These are phyloP conservation scores for Mactromeris polynyma DNA, from an alignment of 2,888 invertebrate species.

Conservation along the genomic window DNA sequence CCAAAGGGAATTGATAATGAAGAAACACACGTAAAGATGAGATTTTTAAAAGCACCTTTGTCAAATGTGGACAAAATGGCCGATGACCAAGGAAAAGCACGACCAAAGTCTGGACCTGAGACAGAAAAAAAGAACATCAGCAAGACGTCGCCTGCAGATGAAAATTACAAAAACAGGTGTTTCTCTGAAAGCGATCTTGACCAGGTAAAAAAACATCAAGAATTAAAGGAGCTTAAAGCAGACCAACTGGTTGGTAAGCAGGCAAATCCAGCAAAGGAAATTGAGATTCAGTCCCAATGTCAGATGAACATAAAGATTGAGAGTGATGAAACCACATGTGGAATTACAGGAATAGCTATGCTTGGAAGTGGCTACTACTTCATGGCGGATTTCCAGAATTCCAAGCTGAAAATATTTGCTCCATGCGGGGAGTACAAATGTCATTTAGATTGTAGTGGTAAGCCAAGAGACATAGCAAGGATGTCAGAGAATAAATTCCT, in stretches of 20 bases:
- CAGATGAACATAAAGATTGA: constrained; percentile 26
- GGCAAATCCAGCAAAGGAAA: not conserved
- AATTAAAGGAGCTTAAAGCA: not conserved
- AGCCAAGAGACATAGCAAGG: constrained; percentile 48
- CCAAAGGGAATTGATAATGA: not conserved
- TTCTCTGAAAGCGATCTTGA: too few relatives aligned
- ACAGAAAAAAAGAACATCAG: too few relatives aligned
- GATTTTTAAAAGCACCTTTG: not conserved
- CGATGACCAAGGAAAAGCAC: not conserved
- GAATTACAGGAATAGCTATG: constrained; percentile 43
- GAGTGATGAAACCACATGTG: constrained; percentile 24
- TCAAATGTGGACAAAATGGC: not conserved
- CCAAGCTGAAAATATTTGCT: constrained; percentile 45
- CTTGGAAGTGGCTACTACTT: constrained; percentile 32
- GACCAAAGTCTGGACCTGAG: constrained; percentile 1
- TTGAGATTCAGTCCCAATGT: constrained; percentile 30
- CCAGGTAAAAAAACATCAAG: not conserved
- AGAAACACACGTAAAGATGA: not conserved
- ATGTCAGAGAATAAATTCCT: constrained; percentile 30
- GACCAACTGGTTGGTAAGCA: not conserved
- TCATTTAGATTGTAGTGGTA: constrained; percentile 18
- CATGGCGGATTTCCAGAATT: constrained; percentile 46
- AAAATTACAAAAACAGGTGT: too few relatives aligned
- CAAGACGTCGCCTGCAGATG: too few relatives aligned
- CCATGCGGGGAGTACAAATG: constrained; percentile 22